These are phyloP conservation scores for Temnothorax unifasciatus DNA, from an alignment of 2,888 invertebrate species.

Conservation along the genomic window DNA sequence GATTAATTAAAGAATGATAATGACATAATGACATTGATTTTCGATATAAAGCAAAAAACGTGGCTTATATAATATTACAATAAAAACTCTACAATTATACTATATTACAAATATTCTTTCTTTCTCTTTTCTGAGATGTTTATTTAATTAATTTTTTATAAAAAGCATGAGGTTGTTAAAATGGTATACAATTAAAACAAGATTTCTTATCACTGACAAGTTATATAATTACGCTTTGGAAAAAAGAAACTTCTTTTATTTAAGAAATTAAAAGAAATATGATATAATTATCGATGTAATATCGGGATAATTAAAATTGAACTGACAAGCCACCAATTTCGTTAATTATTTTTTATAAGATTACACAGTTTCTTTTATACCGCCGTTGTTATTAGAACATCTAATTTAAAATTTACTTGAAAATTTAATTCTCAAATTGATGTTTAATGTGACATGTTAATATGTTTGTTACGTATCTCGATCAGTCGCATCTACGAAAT, in stretches of 20 bases:
- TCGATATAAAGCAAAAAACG: neutral
- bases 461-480: neutral
- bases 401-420: conserved; percentile 14
- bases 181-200: neutral
- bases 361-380: neutral
- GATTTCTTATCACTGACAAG: neutral
- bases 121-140: neutral
- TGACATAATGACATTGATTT: conserved; percentile 26
- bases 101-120: neutral
- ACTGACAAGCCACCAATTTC: conserved; percentile 17
- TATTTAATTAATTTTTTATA: neutral
- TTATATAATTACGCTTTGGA: neutral
- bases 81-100: neutral
- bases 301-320: neutral
- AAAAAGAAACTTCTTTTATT: neutral
- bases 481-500: conserved; percentile 5
- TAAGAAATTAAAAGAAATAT: neutral
- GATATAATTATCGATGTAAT: neutral
- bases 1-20: conserved; percentile 35
- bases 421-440: conserved; percentile 3
- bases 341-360: neutral
- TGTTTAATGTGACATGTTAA: conserved; percentile 11
- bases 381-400: neutral
- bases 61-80: neutral
- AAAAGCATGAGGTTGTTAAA: neutral